Base-by-base conservation (phyloP, 2,797 vertebrate species). In the Scyliorhinus canicula region DNA sequence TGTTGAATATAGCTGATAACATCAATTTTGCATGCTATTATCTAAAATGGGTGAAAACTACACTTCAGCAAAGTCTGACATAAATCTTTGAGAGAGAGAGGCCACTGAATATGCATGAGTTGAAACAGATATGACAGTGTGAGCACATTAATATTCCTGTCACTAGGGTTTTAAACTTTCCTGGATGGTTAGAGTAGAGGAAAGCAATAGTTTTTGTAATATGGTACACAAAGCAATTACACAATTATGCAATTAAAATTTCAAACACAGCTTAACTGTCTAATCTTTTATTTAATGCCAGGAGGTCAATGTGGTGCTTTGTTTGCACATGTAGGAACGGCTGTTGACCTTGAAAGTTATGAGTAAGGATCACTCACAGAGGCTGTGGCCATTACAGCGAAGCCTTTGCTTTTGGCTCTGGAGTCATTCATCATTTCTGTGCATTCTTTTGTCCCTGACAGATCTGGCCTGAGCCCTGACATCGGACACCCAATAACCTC, bases 31-130 rank as follows among this genome's bases (percentile, higher is more conserved):
- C 98, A 98, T 98, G 98, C 98, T 98, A 99, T 99, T 99, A 99
- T 99, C 98, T 99, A 98, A 99, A 99, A 99, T 98, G 98, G 98
- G 98, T 98, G 98, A 98, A 99, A 99, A 99, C 98, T 98, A 98
- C 98, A 98, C 98, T 98, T 98, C 98, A 98, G 98, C 98, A 98
- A 99, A 98, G 98, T 98, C 98, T 99, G 99, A 99, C 99, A 99
- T 99, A 99, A 99, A 99, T 99, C 99, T 99, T 99, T 98, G 98
- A 99, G 99, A 99, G 99, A 99, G 99, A 98, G 99, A 98, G 98
- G 97, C 96, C 97, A 96, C 97, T 98, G 97, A 97, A 98, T 98
- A 98, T 98, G 97, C 98, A 99, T 99, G 99, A 99, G 98, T 98
- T 98, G 98, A 99, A 99, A 99, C 98, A 99, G 98, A 99, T 99